A percentile compares a stretch with the other conserved stretches of the same genome.
These are phyloP conservation scores for Drosophila mulleri DNA, from an alignment of 2,888 invertebrate genomes.

Conservation along the genomic window DNA sequence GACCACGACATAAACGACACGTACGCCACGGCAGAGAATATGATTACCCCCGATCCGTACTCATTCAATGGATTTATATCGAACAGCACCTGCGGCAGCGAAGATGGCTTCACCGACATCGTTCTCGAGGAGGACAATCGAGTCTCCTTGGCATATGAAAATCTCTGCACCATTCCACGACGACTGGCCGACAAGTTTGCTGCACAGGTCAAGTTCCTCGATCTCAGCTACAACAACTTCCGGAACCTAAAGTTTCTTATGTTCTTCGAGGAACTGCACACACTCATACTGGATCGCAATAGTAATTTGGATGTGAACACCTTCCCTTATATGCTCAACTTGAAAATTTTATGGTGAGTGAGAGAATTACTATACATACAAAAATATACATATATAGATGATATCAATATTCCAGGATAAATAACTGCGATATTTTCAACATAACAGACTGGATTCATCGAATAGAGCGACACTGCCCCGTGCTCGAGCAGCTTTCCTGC, in stretches of 20 bases:
- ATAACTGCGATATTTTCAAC: constrained; percentile 88
- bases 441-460: constrained; percentile 91
- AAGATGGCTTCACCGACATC: constrained; percentile 79
- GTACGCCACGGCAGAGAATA: constrained; percentile 63
- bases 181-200: constrained; percentile 88
- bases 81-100: constrained; percentile 72
- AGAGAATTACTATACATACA: neutral
- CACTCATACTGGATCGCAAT: constrained; percentile 93
- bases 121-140: constrained; percentile 86
- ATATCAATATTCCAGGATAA: constrained; percentile 86
- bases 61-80: constrained; percentile 72
- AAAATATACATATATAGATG: neutral
- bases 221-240: constrained; percentile 90
- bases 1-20: constrained; percentile 78
- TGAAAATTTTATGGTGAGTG: constrained; percentile 90
- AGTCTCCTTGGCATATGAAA: constrained; percentile 90
- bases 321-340: constrained; percentile 89
- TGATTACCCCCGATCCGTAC: constrained; percentile 76
- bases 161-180: constrained; percentile 88
- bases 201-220: constrained; percentile 88
- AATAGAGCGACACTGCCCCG: constrained; percentile 90
- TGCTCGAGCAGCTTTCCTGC: constrained; percentile 89
- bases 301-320: constrained; percentile 89
- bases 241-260: constrained; percentile 91
- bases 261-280: constrained; percentile 90